These are phyloP conservation scores for Kuschelorhynchus macadamiae DNA, from an alignment of 2,888 invertebrate species.

Conservation along the genomic window DNA sequence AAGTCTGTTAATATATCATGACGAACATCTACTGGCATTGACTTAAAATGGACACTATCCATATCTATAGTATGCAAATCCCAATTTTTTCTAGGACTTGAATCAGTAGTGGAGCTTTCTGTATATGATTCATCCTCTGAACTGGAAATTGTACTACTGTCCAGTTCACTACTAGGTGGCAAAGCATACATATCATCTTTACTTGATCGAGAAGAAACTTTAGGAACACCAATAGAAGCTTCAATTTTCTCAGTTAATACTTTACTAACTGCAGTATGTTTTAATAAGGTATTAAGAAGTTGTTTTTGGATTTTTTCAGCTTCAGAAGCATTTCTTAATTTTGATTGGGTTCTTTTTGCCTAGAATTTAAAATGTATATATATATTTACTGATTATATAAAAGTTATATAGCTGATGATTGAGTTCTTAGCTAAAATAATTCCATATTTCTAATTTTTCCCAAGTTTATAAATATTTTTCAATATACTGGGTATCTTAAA, in stretches of 20 bases:
- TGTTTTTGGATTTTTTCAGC: conserved; percentile 83
- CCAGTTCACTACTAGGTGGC: conserved; percentile 68
- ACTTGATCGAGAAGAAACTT: conserved; percentile 52
- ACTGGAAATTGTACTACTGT: conserved; percentile 60
- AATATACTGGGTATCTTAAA: no score
- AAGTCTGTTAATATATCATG: conserved; percentile 93
- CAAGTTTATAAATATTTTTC: no score
- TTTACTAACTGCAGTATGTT: conserved; percentile 83
- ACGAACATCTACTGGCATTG: conserved; percentile 88
- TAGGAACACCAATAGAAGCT: conserved; percentile 64
- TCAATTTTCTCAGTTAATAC: conserved; percentile 73
- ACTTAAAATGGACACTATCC: conserved; percentile 83
- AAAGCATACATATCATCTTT: conserved; percentile 79
- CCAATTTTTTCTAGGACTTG: conserved; percentile 69
- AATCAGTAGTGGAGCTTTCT: conserved; percentile 50
- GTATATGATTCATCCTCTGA: conserved; percentile 68
- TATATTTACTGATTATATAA: no score
- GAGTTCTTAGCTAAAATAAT: no score
- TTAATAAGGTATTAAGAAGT: conserved; percentile 80
- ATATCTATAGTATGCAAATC: conserved; percentile 87
- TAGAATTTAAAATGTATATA: conserved; percentile 64
- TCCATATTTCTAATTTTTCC: no score
- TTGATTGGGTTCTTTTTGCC: conserved; percentile 83
- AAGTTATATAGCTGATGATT: conserved; percentile 9
- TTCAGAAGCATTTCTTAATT: conserved; percentile 78